These are phyloP conservation scores for Pogonomyrmex californicus DNA, from an alignment of 1,140 invertebrate species.

Conservation along the genomic window DNA sequence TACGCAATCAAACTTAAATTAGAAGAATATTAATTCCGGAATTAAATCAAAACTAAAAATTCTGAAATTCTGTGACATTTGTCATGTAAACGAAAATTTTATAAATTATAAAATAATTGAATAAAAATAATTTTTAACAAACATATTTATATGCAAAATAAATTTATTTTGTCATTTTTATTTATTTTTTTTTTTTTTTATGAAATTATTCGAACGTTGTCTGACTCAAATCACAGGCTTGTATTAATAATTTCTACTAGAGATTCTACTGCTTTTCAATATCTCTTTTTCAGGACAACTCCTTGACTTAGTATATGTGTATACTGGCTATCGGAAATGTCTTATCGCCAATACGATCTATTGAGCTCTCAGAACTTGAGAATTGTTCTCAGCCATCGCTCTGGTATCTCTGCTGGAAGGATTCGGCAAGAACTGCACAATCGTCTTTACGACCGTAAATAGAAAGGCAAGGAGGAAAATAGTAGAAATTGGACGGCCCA, in stretches of 20 bases:
- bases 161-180: constrained; percentile 5
- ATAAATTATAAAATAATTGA: not conserved
- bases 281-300: not conserved
- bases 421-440: constrained; percentile 37
- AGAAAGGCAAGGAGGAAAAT: constrained; percentile 23
- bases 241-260: not conserved
- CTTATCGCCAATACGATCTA: constrained; percentile 39
- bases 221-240: not conserved
- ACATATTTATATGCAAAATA: not conserved
- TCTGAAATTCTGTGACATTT: not conserved
- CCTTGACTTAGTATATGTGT: not conserved
- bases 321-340: constrained; percentile 21
- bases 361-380: not conserved
- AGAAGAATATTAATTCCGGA: not conserved
- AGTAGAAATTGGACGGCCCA: constrained; percentile 42
- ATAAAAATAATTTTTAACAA: not conserved
- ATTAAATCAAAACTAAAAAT: not conserved
- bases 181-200: not conserved
- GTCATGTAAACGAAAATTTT: not conserved
- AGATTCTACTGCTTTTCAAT: not conserved
- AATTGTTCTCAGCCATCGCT: constrained; percentile 14
- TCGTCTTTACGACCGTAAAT: constrained; percentile 43
- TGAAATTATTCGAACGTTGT: not conserved
- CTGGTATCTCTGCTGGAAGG: not conserved
- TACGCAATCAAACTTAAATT: not conserved